These are phyloP conservation scores for Diprion similis DNA, from an alignment of 1,140 invertebrate species.

Conservation along the genomic window DNA sequence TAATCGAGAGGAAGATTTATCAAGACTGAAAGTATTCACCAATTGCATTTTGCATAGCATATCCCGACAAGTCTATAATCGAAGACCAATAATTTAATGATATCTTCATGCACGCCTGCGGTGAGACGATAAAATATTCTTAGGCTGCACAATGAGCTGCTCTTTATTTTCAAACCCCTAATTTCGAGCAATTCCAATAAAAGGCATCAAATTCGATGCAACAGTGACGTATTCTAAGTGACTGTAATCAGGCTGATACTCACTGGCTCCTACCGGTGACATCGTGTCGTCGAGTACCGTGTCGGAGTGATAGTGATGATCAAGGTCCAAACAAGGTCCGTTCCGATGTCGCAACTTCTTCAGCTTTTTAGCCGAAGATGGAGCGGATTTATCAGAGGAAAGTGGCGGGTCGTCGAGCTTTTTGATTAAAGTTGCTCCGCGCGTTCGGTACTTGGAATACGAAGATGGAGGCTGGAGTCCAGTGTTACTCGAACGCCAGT, in stretches of 20 bases:
- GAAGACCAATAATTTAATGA: too few species aligned
- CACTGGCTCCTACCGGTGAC: slow-evolving; percentile 8
- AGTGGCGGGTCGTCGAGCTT: not conserved
- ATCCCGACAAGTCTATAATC: too few species aligned
- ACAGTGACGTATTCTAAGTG: not conserved
- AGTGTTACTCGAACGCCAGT: not conserved
- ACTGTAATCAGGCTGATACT: not conserved
- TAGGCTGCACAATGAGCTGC: too few species aligned
- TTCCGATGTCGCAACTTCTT: not conserved
- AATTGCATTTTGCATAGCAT: too few species aligned
- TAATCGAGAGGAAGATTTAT: not conserved
- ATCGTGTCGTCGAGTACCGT: slow-evolving; percentile 5
- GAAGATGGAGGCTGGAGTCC: not conserved
- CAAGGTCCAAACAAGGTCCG: not conserved
- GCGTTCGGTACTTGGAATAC: not conserved
- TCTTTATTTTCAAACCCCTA: too few species aligned
- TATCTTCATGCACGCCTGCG: too few species aligned
- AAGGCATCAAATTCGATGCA: not conserved
- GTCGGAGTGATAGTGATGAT: slow-evolving; percentile 2
- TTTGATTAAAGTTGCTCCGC: not conserved
- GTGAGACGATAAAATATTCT: too few species aligned
- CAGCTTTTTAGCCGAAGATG: not conserved
- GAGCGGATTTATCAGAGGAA: not conserved
- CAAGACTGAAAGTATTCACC: not conserved
- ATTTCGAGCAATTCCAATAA: too few species aligned